Percentiles rank a stretch among this genome's conserved stretches.
phyloP scores from a whole-genome alignment of 2,888 invertebrate species.

The Tiliacea aurago region DNA sequence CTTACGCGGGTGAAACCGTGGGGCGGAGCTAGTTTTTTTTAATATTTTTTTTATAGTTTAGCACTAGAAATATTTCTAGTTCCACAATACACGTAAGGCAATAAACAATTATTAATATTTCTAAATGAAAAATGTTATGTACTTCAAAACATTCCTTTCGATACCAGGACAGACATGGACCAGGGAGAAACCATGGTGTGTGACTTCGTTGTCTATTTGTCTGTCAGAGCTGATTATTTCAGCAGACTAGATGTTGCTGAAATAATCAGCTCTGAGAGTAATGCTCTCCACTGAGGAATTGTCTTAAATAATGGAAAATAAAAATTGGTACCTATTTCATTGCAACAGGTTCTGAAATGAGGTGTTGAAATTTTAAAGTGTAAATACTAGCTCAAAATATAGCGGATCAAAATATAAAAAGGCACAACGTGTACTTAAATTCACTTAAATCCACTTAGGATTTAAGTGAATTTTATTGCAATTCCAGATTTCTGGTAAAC shows the following conservation, averaged over 20 bases:
- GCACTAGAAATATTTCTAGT: background rate
- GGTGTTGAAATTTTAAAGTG: background rate
- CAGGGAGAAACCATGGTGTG: background rate
- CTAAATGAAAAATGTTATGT: background rate
- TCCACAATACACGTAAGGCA: background rate
- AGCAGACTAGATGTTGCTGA: too few relatives aligned
- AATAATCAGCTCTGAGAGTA: too few relatives aligned
- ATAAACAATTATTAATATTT: background rate
- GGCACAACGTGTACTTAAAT: background rate
- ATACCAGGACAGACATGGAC: too few relatives aligned
- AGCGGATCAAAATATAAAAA: background rate
- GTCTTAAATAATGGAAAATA: too few relatives aligned
- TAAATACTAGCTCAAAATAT: too few relatives aligned
- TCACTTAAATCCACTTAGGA: background rate
- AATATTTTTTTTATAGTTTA: too few relatives aligned
- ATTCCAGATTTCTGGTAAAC: conserved; percentile 18
- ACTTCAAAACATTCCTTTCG: background rate
- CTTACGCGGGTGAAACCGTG: too few relatives aligned
- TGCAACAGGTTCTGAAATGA: too few relatives aligned
- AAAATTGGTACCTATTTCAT: too few relatives aligned
- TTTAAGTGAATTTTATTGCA: background rate
- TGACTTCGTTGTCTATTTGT: background rate
- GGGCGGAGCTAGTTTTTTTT: too few relatives aligned
- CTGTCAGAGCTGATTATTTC: background rate
- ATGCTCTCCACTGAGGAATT: too few relatives aligned